Conservation (phyloP, 2,888 invertebrate species). For the Drosophila buzzatii region DNA sequence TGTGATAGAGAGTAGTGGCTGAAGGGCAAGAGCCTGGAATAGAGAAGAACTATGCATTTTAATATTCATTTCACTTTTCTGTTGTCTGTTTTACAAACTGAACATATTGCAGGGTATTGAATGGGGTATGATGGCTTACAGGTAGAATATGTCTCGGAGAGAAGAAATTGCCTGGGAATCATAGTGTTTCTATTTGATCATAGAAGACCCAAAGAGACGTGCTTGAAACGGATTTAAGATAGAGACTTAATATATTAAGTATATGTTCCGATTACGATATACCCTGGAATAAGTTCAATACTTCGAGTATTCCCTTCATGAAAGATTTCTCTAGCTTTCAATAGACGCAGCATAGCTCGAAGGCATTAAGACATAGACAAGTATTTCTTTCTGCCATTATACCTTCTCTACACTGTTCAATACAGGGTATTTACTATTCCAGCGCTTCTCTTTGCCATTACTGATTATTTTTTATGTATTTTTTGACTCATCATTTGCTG, state of each 20-base stretch:
- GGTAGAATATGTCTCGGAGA: too few species aligned
- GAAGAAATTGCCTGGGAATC: too few species aligned
- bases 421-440: neutral
- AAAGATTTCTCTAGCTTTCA: neutral
- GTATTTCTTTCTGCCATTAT: neutral
- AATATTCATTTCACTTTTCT: slow-evolving; percentile 14
- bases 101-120: neutral
- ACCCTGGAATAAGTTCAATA: neutral
- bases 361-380: neutral
- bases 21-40: neutral
- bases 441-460: too few species aligned
- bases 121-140: neutral
- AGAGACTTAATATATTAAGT: neutral
- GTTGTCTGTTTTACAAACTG: neutral
- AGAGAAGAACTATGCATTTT: slow-evolving; percentile 28
- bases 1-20: slow-evolving; percentile 5
- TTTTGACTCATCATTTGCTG: slow-evolving; percentile 71
- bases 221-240: neutral
- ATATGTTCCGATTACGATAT: neutral
- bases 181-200: neutral
- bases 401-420: too few species aligned
- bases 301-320: neutral
- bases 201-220: neutral
- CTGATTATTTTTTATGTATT: slow-evolving; percentile 64
- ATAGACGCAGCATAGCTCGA: neutral